phyloP scores from a whole-genome alignment of 1,140 invertebrate species.

The Spodoptera frugiperda region DNA sequence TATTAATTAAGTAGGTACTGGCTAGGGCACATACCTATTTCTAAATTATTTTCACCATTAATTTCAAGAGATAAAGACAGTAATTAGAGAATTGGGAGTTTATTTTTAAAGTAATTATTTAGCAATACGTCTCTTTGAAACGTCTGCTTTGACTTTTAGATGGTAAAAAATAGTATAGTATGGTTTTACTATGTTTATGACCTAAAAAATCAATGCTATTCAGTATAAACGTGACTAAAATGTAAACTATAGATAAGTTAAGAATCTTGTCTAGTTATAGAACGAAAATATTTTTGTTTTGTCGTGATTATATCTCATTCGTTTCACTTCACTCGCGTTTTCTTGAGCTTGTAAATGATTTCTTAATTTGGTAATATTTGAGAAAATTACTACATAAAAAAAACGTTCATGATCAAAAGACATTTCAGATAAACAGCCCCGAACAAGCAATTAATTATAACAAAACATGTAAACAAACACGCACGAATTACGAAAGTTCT shows the following conservation, averaged over 20 bases:
- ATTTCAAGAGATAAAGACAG: not conserved
- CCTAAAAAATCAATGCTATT: too few relatives aligned
- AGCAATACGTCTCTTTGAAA: not conserved
- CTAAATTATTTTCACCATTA: not conserved
- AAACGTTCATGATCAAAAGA: too few relatives aligned
- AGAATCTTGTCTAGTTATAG: slow-evolving; percentile 1
- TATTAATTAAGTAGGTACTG: not conserved
- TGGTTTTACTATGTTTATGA: not conserved
- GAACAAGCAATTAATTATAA: too few relatives aligned
- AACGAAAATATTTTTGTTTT: slow-evolving; percentile 19
- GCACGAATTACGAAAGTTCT: too few relatives aligned
- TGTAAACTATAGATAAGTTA: not conserved
- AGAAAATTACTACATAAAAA: too few relatives aligned
- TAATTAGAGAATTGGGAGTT: too few relatives aligned
- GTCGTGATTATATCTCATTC: not conserved
- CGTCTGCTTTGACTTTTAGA: not conserved
- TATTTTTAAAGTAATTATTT: too few relatives aligned
- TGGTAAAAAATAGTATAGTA: not conserved
- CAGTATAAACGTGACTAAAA: not conserved
- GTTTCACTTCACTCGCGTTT: slow-evolving; percentile 2
- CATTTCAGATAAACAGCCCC: too few relatives aligned
- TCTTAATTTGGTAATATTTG: slow-evolving; percentile 5
- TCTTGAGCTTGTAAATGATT: slow-evolving; percentile 12
- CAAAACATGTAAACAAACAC: too few relatives aligned
- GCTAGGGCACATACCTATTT: slow-evolving; percentile 2